These are phyloP conservation scores for Daubentonia madagascariensis DNA, from an alignment of 2,113 vertebrate species.

Conservation along the genomic window DNA sequence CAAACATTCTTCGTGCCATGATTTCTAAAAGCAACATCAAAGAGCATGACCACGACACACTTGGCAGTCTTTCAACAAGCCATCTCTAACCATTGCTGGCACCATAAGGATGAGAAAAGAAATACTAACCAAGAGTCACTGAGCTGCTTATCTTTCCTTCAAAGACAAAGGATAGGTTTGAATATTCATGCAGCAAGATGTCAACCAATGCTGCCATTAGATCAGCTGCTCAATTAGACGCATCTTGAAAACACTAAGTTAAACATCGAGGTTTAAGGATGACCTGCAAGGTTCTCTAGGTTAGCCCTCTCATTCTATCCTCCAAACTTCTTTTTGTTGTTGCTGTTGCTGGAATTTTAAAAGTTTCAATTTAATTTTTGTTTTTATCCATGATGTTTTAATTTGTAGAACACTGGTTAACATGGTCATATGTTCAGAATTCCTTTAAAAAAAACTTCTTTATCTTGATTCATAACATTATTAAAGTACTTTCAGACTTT, in stretches of 20 bases:
- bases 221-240: fast-evolving
- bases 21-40: constrained; percentile 17
- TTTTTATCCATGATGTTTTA: constrained; percentile 30
- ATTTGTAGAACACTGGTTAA: constrained; percentile 15
- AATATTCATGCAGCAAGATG: neutral
- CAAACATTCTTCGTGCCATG: neutral
- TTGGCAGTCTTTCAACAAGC: neutral
- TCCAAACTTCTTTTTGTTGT: neutral
- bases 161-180: neutral
- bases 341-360: neutral
- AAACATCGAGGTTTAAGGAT: neutral
- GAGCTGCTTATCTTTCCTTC: constrained; percentile 5
- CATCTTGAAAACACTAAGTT: neutral
- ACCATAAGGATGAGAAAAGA: neutral
- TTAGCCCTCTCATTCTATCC: neutral
- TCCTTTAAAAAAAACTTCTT: constrained; percentile 33
- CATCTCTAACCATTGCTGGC: neutral
- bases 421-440: constrained; percentile 32
- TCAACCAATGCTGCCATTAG: neutral
- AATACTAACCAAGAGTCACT: neutral
- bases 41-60: neutral
- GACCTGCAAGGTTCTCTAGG: neutral
- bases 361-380: neutral
- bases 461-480: constrained; percentile 54
- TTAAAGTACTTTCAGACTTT: constrained; percentile 42